phyloP scores from a whole-genome alignment of 2,797 vertebrate species.

The Chromis chromis region DNA sequence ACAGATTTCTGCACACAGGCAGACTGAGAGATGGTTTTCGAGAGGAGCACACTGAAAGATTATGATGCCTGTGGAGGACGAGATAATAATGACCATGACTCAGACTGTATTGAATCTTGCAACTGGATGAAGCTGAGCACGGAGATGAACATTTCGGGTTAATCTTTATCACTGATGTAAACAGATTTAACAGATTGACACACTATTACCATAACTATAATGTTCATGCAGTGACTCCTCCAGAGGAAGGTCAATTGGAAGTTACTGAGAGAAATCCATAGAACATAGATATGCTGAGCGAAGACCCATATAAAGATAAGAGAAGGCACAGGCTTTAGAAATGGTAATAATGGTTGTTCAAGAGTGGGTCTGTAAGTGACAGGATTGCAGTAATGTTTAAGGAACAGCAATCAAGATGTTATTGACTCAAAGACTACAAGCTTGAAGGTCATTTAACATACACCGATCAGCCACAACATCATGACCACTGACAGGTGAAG shows the following conservation, averaged over 20 bases:
- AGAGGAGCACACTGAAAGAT: constrained; percentile 29
- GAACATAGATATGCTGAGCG: neutral
- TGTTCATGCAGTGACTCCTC: neutral
- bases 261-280: neutral
- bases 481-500: no score
- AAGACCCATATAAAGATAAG: neutral
- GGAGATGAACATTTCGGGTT: constrained; percentile 1
- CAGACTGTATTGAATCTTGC: constrained; percentile 14
- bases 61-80: constrained; percentile 22
- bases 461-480: no score
- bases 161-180: constrained; percentile 10
- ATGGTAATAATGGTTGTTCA: no score
- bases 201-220: neutral
- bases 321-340: neutral
- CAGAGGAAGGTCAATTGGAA: neutral
- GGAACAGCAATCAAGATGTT: no score
- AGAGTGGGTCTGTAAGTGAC: no score
- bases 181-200: neutral
- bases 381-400: no score
- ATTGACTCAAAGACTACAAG: no score
- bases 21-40: constrained; percentile 31
- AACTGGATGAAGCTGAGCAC: neutral
- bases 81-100: constrained; percentile 27
- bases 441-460: no score
- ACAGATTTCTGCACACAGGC: constrained; percentile 34